These are phyloP conservation scores for Acrocyrtus sp. DNA, from an alignment of 2,888 invertebrate species.

Conservation along the genomic window DNA sequence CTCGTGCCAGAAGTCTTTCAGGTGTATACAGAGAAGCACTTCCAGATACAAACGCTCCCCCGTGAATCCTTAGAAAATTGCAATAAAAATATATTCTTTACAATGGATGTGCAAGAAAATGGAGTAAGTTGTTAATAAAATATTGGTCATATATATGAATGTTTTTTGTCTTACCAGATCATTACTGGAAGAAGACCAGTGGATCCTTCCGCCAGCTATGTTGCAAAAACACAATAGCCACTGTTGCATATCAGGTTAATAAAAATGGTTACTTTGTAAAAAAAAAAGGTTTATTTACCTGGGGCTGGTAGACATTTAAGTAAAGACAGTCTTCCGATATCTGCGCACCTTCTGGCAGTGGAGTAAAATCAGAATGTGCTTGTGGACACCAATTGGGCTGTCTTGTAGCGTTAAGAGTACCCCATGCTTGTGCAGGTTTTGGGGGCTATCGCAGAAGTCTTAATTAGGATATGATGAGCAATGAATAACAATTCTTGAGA, in stretches of 20 bases:
- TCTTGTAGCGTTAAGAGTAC: not conserved
- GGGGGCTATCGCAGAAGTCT: not conserved
- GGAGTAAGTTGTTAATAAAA: not conserved
- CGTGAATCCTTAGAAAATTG: conserved; percentile 12
- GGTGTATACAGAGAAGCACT: not conserved
- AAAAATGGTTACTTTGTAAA: not conserved
- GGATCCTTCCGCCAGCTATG: not conserved
- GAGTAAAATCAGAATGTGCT: not conserved
- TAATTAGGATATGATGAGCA: not conserved
- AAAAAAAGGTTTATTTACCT: not conserved
- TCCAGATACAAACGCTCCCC: conserved; percentile 14
- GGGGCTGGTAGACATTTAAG: conserved; percentile 12
- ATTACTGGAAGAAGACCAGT: conserved; percentile 7
- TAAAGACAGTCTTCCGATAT: conserved; percentile 20
- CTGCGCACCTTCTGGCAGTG: not conserved
- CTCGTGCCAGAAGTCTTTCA: conserved; percentile 5
- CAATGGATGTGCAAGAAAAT: not conserved
- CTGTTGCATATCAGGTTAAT: not conserved
- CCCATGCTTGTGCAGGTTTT: conserved; percentile 4
- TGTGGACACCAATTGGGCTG: conserved; percentile 23
- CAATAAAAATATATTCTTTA: not conserved
- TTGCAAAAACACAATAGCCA: not conserved
- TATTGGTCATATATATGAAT: not conserved
- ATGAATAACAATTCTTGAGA: not conserved
- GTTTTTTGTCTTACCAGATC: conserved; percentile 15